Base-by-base conservation (phyloP, 2,888 invertebrate species). In the Athalia circularis region DNA sequence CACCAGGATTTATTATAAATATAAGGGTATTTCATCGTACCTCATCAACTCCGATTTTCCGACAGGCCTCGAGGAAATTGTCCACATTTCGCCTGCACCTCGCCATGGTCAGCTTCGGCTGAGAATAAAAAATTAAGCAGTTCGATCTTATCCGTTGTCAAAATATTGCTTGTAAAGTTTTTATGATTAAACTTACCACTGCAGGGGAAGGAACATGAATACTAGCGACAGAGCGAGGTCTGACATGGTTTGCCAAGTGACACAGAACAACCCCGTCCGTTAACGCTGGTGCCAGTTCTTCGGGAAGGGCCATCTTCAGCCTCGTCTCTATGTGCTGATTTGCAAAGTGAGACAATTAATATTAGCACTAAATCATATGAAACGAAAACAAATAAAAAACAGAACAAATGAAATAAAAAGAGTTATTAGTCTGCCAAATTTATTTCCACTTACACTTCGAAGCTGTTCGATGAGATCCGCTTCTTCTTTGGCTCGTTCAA, bases 71-170 rank as follows among this genome's bases (percentile, higher is more conserved):
- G 84, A 98, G 91, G 88, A 98, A 98, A 91, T 98, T 98, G 90
- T 98, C 98, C 48, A 98, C 98, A 90, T 98, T 98, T 87, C 97
- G 93, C 86, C 98, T 93, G 92, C 98, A 98, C 86, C 98, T 94
- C 62, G 98, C 97, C 95, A 97, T 96, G n/a, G 98, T 96, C 84
- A 98, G 91, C 91, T 98, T 98, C 57, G 98, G 97, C 98, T 98
- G 91, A 59, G 9, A 59, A 29, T 0, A 11, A 45, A 57, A 65
- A 4, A 65, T 4, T 11, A 78, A 13, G 7, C 0, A 13, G 43
- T 65, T 45, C 3, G 50, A 48, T 61, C 9, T 3, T 11, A 45
- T 57, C 65, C 76, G 62, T 61, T 70, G 57, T 7, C 11, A 70
- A 75, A 67, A 76, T 57, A 50, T 68, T 76, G 3, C 4, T 8